Evolutionary conservation across 2,113 vertebrate genomes (phyloP), one percentile per base, ranked within the genome.

Genomic region (Lathamus discolor): DNA sequence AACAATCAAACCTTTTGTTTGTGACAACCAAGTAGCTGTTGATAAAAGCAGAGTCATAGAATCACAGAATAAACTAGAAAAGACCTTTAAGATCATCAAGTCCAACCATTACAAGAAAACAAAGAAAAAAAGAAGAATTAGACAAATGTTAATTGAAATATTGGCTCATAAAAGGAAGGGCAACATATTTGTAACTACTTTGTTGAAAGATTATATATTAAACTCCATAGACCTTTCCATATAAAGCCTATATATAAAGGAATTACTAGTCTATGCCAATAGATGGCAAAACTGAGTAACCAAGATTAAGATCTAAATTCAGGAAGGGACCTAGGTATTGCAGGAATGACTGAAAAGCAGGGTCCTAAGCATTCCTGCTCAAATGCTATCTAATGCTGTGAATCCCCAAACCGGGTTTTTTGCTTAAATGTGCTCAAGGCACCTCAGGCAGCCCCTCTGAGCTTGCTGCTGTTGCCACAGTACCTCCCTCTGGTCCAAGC

Each of bases 281-380:
- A 84, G 86, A 76, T 82, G 86, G 66, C 57, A 95, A 95, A 89
- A 87, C 48, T 75, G 27, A 91, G 86, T 89, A 92, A 92, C 48
- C 24, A 72, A 68, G 85, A 70, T 63, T 49, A 72, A 75, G 67
- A 55, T 55, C 55, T 72, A 72, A 78, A 70, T 84, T 16, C 14
- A 43, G n/a, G 31, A 90, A 57, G 20, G 78, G 57, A 87, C 39
- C 16, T 66, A 43, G 75, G 33, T 23, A 48, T 27, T 75, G 31
- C n/a, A 86, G 43, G 23, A 90, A 20, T 43, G n/a, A 61, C 20
- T 86, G 64, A 61, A 86, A 95, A 93, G 10, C 46, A 78, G 24
- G 12, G 14, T 82, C 48, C 20, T 61, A 86, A 95, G 64, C 66
- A 44, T 13, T 27, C 43, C 78, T 41, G 35, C 27, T 82, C 25